Evolutionary conservation across 37 sponge, comb jelly and placozoan species (phyloP).

Genomic region (Aplysina aerophoba): DNA sequence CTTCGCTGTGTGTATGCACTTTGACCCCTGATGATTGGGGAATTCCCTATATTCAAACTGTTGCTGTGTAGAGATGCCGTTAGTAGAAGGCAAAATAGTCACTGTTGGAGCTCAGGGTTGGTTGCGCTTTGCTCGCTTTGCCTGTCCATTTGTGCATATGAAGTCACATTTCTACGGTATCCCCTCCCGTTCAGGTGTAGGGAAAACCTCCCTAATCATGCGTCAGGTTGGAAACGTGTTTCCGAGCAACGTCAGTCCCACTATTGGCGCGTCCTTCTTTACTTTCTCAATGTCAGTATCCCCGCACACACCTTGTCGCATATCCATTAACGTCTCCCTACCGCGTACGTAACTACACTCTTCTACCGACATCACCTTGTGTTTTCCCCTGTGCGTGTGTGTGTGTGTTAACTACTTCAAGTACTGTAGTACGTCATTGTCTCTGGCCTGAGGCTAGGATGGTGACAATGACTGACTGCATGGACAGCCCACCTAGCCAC

Average conservation of each 20-base stretch:
- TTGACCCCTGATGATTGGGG: too few relatives aligned
- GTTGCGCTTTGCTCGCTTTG: background rate
- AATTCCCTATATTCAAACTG: too few relatives aligned
- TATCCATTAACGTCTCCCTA: too few relatives aligned
- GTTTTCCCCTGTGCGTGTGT: too few relatives aligned
- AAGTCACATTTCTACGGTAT: background rate
- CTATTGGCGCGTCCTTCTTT: conserved; percentile 96
- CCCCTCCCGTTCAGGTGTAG: conserved; percentile 71
- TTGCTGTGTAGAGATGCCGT: background rate
- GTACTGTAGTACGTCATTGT: too few relatives aligned
- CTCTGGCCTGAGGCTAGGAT: too few relatives aligned
- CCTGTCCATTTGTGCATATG: background rate
- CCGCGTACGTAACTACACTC: too few relatives aligned
- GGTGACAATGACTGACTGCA: too few relatives aligned
- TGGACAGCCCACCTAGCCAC: too few relatives aligned
- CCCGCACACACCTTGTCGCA: background rate
- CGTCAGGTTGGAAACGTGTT: conserved; percentile 80
- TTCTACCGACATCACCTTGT: too few relatives aligned
- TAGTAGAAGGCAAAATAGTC: conserved; percentile 88
- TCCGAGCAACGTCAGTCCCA: conserved; percentile 67
- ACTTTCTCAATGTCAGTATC: conserved; percentile 82
- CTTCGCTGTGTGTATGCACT: too few relatives aligned
- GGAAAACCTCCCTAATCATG: conserved; percentile 91
- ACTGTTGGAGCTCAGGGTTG: conserved; percentile 85
- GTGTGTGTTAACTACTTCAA: too few relatives aligned